Conservation (phyloP, 2,113 vertebrate genomes). For the human (Homo sapiens) region DNA sequence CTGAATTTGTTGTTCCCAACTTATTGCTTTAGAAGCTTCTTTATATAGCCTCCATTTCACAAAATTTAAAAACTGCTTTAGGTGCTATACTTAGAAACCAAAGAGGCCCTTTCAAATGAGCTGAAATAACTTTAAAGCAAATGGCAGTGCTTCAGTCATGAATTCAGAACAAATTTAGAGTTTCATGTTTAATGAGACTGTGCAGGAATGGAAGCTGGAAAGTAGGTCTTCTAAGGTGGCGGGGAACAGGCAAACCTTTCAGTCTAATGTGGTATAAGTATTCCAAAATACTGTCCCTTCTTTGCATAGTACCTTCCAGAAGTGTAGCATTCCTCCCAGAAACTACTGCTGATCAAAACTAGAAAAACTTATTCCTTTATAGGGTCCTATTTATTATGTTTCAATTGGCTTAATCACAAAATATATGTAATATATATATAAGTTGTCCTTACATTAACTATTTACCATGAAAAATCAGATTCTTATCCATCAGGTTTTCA, state of each 20-base stretch:
- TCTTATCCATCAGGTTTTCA: background rate
- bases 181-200: slow-evolving; percentile 53
- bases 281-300: background rate
- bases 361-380: background rate
- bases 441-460: background rate
- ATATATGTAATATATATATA: background rate
- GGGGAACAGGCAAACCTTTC: background rate
- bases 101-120: slow-evolving; percentile 44
- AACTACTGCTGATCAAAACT: background rate
- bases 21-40: slow-evolving; percentile 31
- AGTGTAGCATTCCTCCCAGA: background rate
- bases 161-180: slow-evolving; percentile 62
- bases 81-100: slow-evolving; percentile 52
- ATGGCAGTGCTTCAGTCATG: slow-evolving; percentile 46
- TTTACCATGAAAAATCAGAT: background rate
- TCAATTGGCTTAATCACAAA: background rate
- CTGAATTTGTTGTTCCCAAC: slow-evolving; percentile 11
- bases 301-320: background rate
- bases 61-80: slow-evolving; percentile 42
- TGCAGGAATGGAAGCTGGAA: slow-evolving; percentile 16
- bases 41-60: slow-evolving; percentile 31
- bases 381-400: background rate
- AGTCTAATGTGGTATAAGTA: background rate
- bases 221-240: slow-evolving; percentile 35
- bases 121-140: slow-evolving; percentile 65